Conservation (phyloP, 1,140 invertebrate species). For the Orius laevigatus region DNA sequence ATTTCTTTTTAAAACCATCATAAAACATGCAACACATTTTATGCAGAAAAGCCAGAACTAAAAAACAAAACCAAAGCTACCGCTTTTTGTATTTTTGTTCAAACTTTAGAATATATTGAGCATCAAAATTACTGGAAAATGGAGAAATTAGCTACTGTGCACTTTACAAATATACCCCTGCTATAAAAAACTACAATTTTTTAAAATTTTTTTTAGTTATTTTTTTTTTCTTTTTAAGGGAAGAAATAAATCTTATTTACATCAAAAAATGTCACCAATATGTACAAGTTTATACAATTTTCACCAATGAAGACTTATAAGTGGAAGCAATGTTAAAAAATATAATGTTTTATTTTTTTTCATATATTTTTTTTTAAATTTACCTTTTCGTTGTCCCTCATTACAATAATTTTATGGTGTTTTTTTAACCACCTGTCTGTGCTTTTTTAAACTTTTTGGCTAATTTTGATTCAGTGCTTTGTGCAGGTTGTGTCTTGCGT, state of each 20-base stretch:
- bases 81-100: too few species aligned
- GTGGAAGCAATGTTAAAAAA: too few species aligned
- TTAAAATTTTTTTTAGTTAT: constrained; percentile 4
- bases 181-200: constrained; percentile 12
- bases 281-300: constrained; percentile 16
- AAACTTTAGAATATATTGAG: constrained; percentile 13
- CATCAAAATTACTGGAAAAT: constrained; percentile 15
- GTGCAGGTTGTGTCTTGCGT: too few species aligned
- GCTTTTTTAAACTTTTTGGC: neutral
- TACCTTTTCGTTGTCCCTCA: neutral
- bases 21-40: too few species aligned
- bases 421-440: neutral
- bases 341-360: neutral
- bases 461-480: neutral
- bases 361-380: neutral
- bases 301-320: neutral
- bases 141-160: constrained; percentile 14
- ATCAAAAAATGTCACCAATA: constrained; percentile 11
- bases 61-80: too few species aligned
- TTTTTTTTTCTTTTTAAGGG: neutral
- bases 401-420: neutral
- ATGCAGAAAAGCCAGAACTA: too few species aligned
- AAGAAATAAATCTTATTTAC: constrained; percentile 9
- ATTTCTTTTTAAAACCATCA: too few species aligned
- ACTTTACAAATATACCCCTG: constrained; percentile 8